phyloP scores from a whole-genome alignment of 92 coral and sea anemone species.

The Plumapathes pennacea region DNA sequence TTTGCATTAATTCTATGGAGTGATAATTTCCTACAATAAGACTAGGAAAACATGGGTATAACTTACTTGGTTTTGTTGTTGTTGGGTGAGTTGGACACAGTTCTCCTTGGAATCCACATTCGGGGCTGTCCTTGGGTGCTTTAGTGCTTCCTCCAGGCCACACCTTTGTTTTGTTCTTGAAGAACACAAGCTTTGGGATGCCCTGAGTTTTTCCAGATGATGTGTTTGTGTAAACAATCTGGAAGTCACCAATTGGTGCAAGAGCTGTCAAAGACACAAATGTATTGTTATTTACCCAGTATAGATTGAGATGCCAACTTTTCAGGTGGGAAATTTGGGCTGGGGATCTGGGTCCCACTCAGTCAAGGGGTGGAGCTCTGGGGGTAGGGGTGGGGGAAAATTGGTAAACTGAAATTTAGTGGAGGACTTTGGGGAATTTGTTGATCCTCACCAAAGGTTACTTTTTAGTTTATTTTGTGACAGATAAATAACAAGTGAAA shows the following conservation, averaged over 20 bases:
- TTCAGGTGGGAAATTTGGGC: too few species aligned
- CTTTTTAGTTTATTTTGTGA: background rate
- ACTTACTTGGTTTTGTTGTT: background rate
- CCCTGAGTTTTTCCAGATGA: conserved; percentile 32
- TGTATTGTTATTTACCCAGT: too few species aligned
- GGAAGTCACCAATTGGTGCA: conserved; percentile 59
- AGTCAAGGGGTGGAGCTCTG: too few species aligned
- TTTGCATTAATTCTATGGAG: too few species aligned
- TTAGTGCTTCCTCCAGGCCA: conserved; percentile 59
- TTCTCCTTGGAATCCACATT: conserved; percentile 77
- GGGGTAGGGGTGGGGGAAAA: too few species aligned
- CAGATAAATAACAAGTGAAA: background rate
- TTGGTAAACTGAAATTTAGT: too few species aligned
- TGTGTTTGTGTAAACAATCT: conserved; percentile 27
- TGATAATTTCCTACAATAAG: too few species aligned
- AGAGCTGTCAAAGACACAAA: conserved; percentile 12
- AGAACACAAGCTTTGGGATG: conserved; percentile 48
- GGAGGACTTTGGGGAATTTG: too few species aligned
- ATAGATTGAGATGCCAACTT: too few species aligned
- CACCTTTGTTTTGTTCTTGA: conserved; percentile 34
- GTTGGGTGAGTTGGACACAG: conserved; percentile 51
- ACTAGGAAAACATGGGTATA: background rate
- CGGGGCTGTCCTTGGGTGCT: conserved; percentile 76
- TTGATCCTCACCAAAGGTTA: too few species aligned
- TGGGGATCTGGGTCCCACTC: too few species aligned